A percentile compares a stretch with the other conserved stretches of the same genome.
Conservation (phyloP, 2,797 vertebrate genomes). For the Ammospiza maritima region DNA sequence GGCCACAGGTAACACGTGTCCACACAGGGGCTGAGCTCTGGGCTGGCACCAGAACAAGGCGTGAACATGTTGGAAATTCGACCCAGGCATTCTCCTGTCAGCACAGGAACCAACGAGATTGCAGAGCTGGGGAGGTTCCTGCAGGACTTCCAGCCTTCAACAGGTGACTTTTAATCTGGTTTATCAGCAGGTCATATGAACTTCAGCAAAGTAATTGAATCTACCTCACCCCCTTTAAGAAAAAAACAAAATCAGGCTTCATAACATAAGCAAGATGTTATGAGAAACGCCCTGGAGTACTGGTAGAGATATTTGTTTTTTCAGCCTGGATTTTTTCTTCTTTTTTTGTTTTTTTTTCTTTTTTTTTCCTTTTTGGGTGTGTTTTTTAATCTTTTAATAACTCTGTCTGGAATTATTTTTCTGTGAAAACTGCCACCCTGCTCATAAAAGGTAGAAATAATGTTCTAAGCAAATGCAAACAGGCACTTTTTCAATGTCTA, state of each 20-base stretch:
- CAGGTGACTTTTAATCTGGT: background rate
- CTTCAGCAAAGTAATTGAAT: background rate
- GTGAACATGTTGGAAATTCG: accelerated
- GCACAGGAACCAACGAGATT: background rate
- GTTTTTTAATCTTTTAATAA: conserved; percentile 63
- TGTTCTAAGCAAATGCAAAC: background rate
- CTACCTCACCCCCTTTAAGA: background rate
- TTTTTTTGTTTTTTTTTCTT: background rate
- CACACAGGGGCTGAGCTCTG: background rate
- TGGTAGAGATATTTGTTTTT: conserved; percentile 52
- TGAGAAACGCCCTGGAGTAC: background rate
- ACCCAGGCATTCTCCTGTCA: background rate
- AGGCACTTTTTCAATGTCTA: background rate
- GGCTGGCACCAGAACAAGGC: background rate
- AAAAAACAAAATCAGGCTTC: background rate
- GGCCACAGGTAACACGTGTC: background rate
- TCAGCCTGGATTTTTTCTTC: background rate
- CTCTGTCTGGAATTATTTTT: background rate
- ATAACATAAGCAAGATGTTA: conserved; percentile 34
- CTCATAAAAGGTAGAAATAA: conserved; percentile 11
- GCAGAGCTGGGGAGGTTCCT: background rate
- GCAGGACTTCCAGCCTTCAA: background rate
- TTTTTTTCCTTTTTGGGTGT: background rate
- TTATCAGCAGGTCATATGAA: background rate
- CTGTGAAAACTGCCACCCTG: conserved; percentile 8